Conservation (phyloP, 1,140 invertebrate species). For the Chelonus insularis region DNA sequence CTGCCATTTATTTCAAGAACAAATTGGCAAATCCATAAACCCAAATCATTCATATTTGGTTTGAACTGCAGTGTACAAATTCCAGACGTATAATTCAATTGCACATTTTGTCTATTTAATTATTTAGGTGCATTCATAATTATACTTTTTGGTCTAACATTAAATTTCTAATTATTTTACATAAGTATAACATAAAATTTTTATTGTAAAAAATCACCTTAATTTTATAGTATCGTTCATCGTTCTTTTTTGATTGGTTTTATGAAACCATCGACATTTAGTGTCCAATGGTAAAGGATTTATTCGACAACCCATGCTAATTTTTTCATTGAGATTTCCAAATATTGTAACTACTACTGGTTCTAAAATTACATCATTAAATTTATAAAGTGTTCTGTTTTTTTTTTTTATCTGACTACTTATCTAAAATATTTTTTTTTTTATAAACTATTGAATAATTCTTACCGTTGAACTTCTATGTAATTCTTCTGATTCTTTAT, state of each 20-base stretch:
- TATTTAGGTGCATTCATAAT: too few relatives aligned
- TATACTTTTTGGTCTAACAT: too few relatives aligned
- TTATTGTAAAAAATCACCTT: conserved; percentile 2
- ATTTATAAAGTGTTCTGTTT: too few relatives aligned
- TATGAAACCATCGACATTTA: conserved; percentile 51
- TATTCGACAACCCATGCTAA: conserved; percentile 52
- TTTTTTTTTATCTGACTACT: too few relatives aligned
- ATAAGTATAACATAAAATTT: conserved; percentile 25
- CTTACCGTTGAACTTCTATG: too few relatives aligned
- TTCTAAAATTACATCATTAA: conserved; percentile 39
- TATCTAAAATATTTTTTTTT: too few relatives aligned
- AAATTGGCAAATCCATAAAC: conserved; percentile 53
- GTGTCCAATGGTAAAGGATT: conserved; percentile 36
- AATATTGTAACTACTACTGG: conserved; percentile 48
- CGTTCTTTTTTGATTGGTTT: conserved; percentile 33
- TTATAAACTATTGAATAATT: too few relatives aligned
- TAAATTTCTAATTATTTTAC: too few relatives aligned
- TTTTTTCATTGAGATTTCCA: conserved; percentile 49
- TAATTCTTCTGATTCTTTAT: too few relatives aligned
- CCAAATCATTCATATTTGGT: conserved; percentile 48
- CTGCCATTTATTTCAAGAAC: conserved; percentile 31
- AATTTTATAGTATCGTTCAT: conserved; percentile 17
- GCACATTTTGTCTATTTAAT: conserved; percentile 40
- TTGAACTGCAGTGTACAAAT: conserved; percentile 53
- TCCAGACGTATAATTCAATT: conserved; percentile 50